phyloP scores from a whole-genome alignment of 2,113 vertebrate species.

The Pangasianodon hypophthalmus region DNA sequence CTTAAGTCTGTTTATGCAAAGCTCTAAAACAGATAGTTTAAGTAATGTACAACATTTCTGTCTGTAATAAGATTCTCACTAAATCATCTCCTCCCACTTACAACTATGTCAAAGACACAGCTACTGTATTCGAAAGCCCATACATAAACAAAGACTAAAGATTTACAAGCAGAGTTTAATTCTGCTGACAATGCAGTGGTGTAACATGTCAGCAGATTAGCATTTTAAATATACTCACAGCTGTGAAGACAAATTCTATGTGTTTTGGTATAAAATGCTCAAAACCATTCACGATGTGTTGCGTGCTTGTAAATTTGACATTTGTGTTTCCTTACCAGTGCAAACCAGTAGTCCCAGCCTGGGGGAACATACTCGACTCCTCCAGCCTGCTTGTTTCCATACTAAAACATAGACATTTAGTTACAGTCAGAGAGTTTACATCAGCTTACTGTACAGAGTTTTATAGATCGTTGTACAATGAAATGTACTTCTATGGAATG shows the following conservation, averaged over 20 bases:
- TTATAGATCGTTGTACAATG: neutral
- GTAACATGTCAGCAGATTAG: neutral
- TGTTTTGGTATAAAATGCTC: neutral
- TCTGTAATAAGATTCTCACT: neutral
- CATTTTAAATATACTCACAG: neutral
- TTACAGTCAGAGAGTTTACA: neutral
- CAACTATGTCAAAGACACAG: conserved; percentile 2
- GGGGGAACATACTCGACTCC: conserved; percentile 87
- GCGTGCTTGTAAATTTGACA: neutral
- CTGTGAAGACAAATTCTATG: neutral
- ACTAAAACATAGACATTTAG: conserved; percentile 74
- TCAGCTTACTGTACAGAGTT: neutral
- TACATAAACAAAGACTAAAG: neutral
- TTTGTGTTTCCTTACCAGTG: conserved; percentile 79
- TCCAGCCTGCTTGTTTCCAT: conserved; percentile 85
- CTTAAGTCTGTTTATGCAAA: neutral
- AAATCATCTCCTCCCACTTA: conserved; percentile 19
- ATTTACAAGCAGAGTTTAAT: neutral
- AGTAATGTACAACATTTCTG: neutral
- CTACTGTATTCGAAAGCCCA: neutral
- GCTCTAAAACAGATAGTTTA: neutral
- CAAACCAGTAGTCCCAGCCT: conserved; percentile 95
- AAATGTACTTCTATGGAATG: neutral
- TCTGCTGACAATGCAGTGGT: neutral
- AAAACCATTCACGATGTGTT: neutral